These are phyloP conservation scores for Villa cingulata DNA, from an alignment of 2,888 invertebrate species.

Conservation along the genomic window DNA sequence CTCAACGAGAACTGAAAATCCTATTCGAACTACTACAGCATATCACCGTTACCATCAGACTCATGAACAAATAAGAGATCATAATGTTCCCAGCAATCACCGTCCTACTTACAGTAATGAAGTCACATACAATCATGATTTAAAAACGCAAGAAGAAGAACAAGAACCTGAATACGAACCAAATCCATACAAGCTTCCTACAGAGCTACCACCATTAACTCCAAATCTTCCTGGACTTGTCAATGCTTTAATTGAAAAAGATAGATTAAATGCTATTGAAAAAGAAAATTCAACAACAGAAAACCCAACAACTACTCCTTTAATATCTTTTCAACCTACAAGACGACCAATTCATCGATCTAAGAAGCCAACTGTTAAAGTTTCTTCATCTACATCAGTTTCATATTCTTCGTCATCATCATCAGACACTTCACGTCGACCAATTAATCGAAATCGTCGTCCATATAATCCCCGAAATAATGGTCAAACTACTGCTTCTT, in stretches of 20 bases:
- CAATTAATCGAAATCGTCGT: slow-evolving; percentile 32
- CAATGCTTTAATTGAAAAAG: slow-evolving; percentile 44
- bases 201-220: slow-evolving; percentile 43
- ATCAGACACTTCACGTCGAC: slow-evolving; percentile 25
- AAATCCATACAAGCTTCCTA: slow-evolving; percentile 41
- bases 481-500: slow-evolving; percentile 13
- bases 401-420: slow-evolving; percentile 25
- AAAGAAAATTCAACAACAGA: slow-evolving; percentile 25
- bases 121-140: slow-evolving; percentile 24
- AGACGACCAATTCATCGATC: slow-evolving; percentile 41
- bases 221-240: slow-evolving; percentile 46
- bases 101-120: slow-evolving; percentile 17
- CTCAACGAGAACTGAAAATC: background rate
- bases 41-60: background rate
- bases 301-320: slow-evolving; percentile 34
- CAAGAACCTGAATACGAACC: slow-evolving; percentile 33
- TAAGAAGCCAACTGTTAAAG: slow-evolving; percentile 35
- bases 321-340: slow-evolving; percentile 23
- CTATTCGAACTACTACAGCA: background rate
- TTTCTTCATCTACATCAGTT: slow-evolving; percentile 30
- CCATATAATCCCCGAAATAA: slow-evolving; percentile 28
- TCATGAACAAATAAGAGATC: slow-evolving; percentile 1
- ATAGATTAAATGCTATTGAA: slow-evolving; percentile 20
- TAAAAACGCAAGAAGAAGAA: slow-evolving; percentile 26
- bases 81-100: slow-evolving; percentile 22